Evolutionary conservation across 2,797 vertebrate species (phyloP), one percentile per base, ranked within the genome.

Genomic region (Centropyge bicolor): DNA sequence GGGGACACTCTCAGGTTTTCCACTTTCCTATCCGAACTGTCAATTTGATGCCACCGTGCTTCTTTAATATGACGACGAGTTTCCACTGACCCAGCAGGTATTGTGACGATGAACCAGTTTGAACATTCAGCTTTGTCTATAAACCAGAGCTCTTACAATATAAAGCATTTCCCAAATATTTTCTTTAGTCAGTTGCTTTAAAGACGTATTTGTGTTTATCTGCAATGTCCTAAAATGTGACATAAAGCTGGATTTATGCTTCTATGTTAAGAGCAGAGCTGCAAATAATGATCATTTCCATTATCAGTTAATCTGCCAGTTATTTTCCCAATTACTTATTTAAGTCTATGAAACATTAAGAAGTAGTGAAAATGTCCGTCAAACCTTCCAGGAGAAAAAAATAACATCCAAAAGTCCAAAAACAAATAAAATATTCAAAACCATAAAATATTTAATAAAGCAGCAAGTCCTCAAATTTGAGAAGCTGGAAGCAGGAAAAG

Each of bases 41-140:
- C 67, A 43, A 5, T 70, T 54, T 71, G 66, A 70, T 27, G 14
- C 8, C 43, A 6, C 19, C 5, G 57, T 12, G 56, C 70, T 66
- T 31, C 65, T 62, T 51, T 8, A 41, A 61, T 48, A 14, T 40
- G 75, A 72, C 60, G 27, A 35, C 31, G 16, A 16, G 59, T 59
- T 66, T 80, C 61, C 66, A 48, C 48, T 27, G 54, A 73, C 52
- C 77, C 55, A 12, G 59, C 68, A 35, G 61, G 54, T 43, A 20
- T 5, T 68, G 51, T 41, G 57, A 51, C 11, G 57, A 55, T 55
- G 43, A 57, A 65, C 41, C 51, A 16, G 49, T 19, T 48, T 5
- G 35, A 24, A 63, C 43, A 67, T 52, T 35, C 13, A 22, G 35
- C 38, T n/a, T 56, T 45, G 12, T 8, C 7, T 56, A 2, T 35